phyloP scores from a whole-genome alignment of 2,113 vertebrate species.

The Heterochromis multidens region DNA sequence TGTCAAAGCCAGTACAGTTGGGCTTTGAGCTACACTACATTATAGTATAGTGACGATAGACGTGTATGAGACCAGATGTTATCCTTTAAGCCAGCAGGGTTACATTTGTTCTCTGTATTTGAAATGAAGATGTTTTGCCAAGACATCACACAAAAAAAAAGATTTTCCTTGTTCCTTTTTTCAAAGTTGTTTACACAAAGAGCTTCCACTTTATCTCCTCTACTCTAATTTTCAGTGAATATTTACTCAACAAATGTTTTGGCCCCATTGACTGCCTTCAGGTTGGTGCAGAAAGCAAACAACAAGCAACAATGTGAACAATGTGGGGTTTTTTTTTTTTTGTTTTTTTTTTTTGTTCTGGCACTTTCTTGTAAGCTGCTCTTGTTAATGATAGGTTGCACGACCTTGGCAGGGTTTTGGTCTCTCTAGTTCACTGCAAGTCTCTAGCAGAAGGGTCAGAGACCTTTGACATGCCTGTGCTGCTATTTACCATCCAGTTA shows the following conservation, averaged over 20 bases:
- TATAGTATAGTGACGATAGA: not conserved
- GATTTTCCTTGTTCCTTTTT: not conserved
- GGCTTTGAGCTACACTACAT: not conserved
- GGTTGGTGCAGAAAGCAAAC: not conserved
- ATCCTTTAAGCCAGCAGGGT: not conserved
- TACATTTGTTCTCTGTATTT: not conserved
- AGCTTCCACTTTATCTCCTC: not conserved
- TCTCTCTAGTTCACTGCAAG: not conserved
- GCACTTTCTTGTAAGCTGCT: not conserved
- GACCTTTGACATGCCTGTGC: slow-evolving; percentile 11
- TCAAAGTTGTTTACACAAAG: not conserved
- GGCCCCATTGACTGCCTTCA: not conserved
- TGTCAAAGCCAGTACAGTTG: slow-evolving; percentile 1
- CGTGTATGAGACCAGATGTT: slow-evolving; percentile 17
- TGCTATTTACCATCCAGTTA: slow-evolving; percentile 10
- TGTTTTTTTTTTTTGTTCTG: not conserved
- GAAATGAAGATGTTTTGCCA: not conserved
- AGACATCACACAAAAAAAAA: not conserved
- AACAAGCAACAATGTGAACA: not conserved
- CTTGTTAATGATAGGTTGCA: not conserved
- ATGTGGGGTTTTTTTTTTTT: too few species aligned
- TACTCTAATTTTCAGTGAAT: not conserved
- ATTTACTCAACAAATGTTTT: not conserved
- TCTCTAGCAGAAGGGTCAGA: not conserved
- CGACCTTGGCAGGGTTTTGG: not conserved